These are phyloP conservation scores for Diplogasteroides magnus DNA, from an alignment of 1,140 invertebrate genomes.

Conservation along the genomic window DNA sequence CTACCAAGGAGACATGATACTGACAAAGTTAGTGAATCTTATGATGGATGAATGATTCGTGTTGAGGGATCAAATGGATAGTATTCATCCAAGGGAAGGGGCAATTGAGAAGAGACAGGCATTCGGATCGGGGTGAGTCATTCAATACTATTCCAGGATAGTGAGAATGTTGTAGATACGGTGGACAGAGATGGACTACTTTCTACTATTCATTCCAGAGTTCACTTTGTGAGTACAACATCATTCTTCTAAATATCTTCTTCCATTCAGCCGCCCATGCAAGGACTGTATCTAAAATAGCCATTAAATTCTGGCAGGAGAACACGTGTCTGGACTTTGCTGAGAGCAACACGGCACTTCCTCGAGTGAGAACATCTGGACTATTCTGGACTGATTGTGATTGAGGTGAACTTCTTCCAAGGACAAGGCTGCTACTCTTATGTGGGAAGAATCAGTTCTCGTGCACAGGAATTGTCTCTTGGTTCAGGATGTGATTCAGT, in stretches of 20 bases:
- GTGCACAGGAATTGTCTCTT: conserved; percentile 3
- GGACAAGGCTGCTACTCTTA: neutral
- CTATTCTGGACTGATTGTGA: neutral
- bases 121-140: neutral
- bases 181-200: neutral
- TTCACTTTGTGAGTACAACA: neutral
- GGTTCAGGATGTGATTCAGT: conserved; percentile 1
- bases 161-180: no score
- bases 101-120: neutral
- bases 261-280: neutral
- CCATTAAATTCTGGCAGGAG: conserved; percentile 1
- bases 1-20: neutral
- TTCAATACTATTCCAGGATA: neutral
- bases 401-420: neutral
- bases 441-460: neutral
- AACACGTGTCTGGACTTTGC: neutral
- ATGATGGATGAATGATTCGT: neutral
- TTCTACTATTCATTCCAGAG: neutral
- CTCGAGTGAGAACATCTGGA: neutral
- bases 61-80: neutral
- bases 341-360: neutral
- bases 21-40: neutral
- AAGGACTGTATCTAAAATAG: neutral
- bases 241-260: neutral
- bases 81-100: no score